Percentiles rank a stretch among this genome's conserved stretches.
These are phyloP conservation scores for Aphaenogaster floridana DNA, from an alignment of 1,140 invertebrate species.

Conservation along the genomic window DNA sequence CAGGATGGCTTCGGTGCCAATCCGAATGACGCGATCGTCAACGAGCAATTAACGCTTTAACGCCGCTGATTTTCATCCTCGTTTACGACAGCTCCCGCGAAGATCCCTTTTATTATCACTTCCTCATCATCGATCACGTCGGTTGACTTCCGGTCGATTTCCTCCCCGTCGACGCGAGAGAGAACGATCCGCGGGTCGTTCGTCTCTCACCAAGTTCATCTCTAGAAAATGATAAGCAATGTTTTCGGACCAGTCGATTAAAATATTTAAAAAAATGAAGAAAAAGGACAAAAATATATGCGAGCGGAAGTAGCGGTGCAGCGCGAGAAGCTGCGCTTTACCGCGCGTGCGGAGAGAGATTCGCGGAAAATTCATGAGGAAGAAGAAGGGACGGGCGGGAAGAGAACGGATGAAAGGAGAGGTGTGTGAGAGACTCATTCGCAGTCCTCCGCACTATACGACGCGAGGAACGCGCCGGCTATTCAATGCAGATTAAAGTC, in stretches of 20 bases:
- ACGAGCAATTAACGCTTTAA: constrained; percentile 17
- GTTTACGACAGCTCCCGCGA: not conserved
- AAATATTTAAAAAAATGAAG: constrained; percentile 8
- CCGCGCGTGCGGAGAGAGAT: not conserved
- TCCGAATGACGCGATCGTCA: not conserved
- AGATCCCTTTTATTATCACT: constrained; percentile 6
- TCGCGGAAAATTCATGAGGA: not conserved
- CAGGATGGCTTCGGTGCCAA: not conserved
- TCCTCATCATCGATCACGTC: constrained; percentile 18
- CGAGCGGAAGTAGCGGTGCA: not conserved
- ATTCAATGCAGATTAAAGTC: constrained; percentile 43
- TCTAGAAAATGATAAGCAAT: constrained; percentile 69
- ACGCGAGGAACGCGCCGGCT: constrained; percentile 17
- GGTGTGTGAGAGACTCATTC: constrained; percentile 29
- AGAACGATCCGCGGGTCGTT: constrained; percentile 23
- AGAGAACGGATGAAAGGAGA: not conserved
- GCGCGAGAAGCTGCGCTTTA: not conserved
- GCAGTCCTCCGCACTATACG: constrained; percentile 28
- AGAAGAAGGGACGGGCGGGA: not conserved
- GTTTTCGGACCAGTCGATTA: constrained; percentile 65
- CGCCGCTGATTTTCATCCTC: not conserved
- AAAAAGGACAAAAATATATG: constrained; percentile 4
- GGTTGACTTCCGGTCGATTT: constrained; percentile 55
- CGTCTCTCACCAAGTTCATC: constrained; percentile 19
- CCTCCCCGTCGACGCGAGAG: not conserved